These are phyloP conservation scores for Prochilodus magdalenae DNA, from an alignment of 2,113 vertebrate species.

Conservation along the genomic window DNA sequence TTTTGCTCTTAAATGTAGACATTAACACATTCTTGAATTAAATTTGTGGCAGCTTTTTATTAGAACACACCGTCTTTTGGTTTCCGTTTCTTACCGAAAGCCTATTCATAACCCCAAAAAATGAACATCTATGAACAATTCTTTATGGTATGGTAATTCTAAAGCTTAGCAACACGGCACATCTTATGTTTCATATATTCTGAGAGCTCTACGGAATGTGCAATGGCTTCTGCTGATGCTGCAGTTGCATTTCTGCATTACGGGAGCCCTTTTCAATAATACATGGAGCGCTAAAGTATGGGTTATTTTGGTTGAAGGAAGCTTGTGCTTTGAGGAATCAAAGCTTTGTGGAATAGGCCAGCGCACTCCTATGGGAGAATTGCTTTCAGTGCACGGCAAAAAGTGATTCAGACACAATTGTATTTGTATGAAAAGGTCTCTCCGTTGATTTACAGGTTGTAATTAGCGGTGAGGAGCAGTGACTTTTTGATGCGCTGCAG, in stretches of 20 bases:
- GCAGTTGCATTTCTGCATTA: conserved; percentile 45
- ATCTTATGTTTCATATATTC: conserved; percentile 5
- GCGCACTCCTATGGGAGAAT: conserved; percentile 5
- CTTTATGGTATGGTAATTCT: too few species aligned
- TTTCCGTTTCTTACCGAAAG: neutral
- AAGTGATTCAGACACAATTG: conserved; percentile 14
- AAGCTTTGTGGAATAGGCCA: neutral
- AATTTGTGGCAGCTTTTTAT: conserved; percentile 44
- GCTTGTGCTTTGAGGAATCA: conserved; percentile 20
- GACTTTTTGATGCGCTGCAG: conserved; percentile 15
- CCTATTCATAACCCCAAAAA: neutral
- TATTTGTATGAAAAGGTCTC: neutral
- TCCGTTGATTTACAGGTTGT: neutral
- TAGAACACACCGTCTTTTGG: neutral
- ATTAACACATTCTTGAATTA: conserved; percentile 33
- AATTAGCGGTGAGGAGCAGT: conserved; percentile 9
- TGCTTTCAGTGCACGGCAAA: conserved; percentile 7
- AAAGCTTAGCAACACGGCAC: neutral
- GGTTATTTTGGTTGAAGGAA: conserved; percentile 50
- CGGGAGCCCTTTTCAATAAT: conserved; percentile 49
- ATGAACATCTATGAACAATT: neutral
- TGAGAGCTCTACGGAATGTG: conserved; percentile 44
- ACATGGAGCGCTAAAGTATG: conserved; percentile 43
- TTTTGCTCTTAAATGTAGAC: conserved; percentile 31
- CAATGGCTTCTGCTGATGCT: conserved; percentile 37